A percentile compares a stretch with the other conserved stretches of the same genome.
These are phyloP conservation scores for Chrysomela aeneicollis DNA, from an alignment of 2,888 invertebrate species.

Conservation along the genomic window DNA sequence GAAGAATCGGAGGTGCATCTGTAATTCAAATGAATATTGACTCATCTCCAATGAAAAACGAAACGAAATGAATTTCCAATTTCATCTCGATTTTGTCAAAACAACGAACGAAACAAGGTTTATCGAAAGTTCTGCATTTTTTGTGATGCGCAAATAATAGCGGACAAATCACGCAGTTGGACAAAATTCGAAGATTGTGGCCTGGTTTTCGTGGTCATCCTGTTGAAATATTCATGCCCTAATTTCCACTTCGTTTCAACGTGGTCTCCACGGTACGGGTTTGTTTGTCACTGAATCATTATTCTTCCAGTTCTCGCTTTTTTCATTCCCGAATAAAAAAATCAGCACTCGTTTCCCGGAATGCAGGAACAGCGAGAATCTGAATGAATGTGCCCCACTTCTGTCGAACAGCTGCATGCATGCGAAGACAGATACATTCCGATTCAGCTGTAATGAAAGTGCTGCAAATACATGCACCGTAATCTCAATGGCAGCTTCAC, in stretches of 20 bases:
- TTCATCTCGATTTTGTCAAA: no score
- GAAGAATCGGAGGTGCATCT: constrained; percentile 79
- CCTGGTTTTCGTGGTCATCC: no score
- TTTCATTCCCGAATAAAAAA: neutral
- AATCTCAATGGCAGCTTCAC: constrained; percentile 11
- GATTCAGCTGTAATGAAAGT: constrained; percentile 19
- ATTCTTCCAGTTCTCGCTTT: neutral
- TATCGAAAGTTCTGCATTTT: no score
- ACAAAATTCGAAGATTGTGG: no score
- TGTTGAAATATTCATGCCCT: neutral
- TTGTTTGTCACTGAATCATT: neutral
- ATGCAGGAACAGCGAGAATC: neutral
- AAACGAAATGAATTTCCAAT: no score
- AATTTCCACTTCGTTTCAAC: no score
- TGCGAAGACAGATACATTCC: constrained; percentile 8
- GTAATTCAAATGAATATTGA: no score
- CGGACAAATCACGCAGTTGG: no score
- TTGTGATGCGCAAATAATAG: no score
- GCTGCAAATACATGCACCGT: constrained; percentile 16
- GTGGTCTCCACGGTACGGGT: neutral
- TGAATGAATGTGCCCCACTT: neutral
- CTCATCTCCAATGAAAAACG: no score
- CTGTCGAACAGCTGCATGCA: constrained; percentile 7
- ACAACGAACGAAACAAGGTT: no score
- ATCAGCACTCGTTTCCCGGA: neutral